Evolutionary conservation across 1,140 invertebrate species (phyloP), one percentile per base, ranked within the genome.

Genomic region (Pissodes strobi): DNA sequence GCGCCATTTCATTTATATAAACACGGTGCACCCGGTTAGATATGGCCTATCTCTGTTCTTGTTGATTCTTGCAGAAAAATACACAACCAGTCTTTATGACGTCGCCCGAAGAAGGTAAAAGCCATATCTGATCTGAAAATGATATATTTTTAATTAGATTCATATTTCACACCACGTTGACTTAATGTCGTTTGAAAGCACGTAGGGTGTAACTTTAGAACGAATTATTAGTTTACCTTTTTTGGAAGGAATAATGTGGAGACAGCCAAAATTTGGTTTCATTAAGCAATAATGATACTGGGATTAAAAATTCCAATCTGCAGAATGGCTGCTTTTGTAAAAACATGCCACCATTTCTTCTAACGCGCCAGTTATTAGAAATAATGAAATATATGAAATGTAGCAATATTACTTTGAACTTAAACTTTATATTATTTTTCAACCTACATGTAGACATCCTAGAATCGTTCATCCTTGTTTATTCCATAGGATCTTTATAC

Each of bases 1-100:
- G 72, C 74, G 73, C 73, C 71, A 72, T 76, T 76, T 75, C 75
- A 76, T 76, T 76, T 76, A 74, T 76, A 76, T 73, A 75, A 75
- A 76, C 75, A 76, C 69, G 51, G 70, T 70, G 69, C 61, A 72
- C 58, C 49, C 67, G 34, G 64, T 68, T 65, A 72, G 74, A 73
- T 76, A 75, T 69, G 68, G 68, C 64, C 41, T 69, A 71, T 70
- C 66, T 72, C 60, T 67, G 43, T 64, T 65, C 62, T 63, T 75
- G 74, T 72, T 75, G 71, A 74, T 75, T 74, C 68, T 74, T 74
- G 66, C 63, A 58, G 63, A 65, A 65, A 65, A 65, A 65, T 65
- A 65, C 56, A 59, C 63, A 59, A 37, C 25, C 38, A 22, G 34
- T 25, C 37, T 58, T 65, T 65, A 58, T 59, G 55, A 62, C 51